Evolutionary conservation across 1,140 invertebrate genomes (phyloP).

Genomic region (Aethina tumida): DNA sequence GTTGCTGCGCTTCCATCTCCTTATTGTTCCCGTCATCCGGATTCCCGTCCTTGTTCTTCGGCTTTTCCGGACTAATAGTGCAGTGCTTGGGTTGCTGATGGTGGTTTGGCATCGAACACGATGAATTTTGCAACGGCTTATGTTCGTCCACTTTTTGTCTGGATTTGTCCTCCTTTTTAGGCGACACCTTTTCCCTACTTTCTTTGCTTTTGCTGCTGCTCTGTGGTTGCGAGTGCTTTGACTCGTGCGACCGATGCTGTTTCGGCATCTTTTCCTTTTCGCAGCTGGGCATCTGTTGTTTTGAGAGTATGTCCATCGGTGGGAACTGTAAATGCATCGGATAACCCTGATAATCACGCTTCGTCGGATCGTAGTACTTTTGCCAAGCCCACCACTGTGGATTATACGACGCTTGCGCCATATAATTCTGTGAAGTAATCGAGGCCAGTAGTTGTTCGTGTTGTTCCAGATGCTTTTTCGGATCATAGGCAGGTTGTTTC

Average conservation of each 20-base stretch:
- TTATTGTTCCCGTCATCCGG: conserved; percentile 10
- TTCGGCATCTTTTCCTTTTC: conserved; percentile 30
- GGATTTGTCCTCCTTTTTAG: conserved; percentile 28
- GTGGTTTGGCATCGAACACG: conserved; percentile 4
- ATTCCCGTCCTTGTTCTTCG: conserved; percentile 4
- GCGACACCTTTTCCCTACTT: conserved; percentile 34
- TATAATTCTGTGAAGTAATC: conserved; percentile 42
- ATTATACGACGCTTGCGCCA: conserved; percentile 48
- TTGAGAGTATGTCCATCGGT: conserved; percentile 28
- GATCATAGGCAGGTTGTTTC: conserved; percentile 23
- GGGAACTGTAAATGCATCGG: conserved; percentile 28
- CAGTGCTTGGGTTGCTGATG: no score
- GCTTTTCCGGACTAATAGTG: conserved; percentile 3
- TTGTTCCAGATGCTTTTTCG: conserved; percentile 32
- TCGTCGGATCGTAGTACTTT: conserved; percentile 30
- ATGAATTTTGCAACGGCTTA: no score
- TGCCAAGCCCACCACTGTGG: conserved; percentile 41
- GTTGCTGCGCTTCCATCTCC: conserved; percentile 10
- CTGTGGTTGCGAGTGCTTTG: conserved; percentile 14
- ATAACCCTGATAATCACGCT: conserved; percentile 27
- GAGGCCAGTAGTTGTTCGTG: conserved; percentile 41
- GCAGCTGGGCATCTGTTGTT: conserved; percentile 26
- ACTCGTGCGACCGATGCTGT: conserved; percentile 30
- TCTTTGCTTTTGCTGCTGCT: conserved; percentile 20
- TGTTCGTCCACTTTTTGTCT: conserved; percentile 14